Evolutionary conservation across 92 coral and sea anemone genomes (phyloP).

Genomic region (Nematostella vectensis): DNA sequence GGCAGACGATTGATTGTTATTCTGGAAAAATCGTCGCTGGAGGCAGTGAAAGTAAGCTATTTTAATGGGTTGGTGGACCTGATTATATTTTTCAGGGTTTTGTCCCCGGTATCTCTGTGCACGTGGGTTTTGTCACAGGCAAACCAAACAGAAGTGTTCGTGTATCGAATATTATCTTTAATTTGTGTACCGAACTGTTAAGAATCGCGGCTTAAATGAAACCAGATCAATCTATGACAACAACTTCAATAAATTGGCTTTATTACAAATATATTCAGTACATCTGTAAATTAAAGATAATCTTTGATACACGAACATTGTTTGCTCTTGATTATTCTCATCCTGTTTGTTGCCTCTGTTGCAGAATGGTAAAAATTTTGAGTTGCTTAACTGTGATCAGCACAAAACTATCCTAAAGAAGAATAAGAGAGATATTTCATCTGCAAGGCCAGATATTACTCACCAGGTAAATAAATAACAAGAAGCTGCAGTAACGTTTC

Average conservation of each 20-base stretch:
- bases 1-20: slow-evolving; percentile 87
- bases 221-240: no score
- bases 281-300: no score
- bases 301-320: not conserved
- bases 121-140: no score
- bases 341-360: not conserved
- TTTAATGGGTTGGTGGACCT: not conserved
- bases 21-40: slow-evolving; percentile 87
- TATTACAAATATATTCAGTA: no score
- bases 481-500: no score
- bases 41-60: slow-evolving; percentile 83
- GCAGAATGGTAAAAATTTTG: slow-evolving; percentile 98
- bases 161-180: no score
- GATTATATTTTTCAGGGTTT: no score
- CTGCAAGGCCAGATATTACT: slow-evolving; percentile 90
- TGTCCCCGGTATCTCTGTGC: no score
- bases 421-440: slow-evolving; percentile 69
- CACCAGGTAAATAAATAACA: slow-evolving; percentile 87
- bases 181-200: no score
- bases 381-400: slow-evolving; percentile 85
- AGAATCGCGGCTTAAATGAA: no score
- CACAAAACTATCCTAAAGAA: slow-evolving; percentile 88
- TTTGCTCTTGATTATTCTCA: not conserved
- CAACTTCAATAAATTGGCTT: no score
- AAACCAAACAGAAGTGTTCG: no score